These are phyloP conservation scores for Marisa cornuarietis DNA, from an alignment of 1,140 invertebrate species.

Conservation along the genomic window DNA sequence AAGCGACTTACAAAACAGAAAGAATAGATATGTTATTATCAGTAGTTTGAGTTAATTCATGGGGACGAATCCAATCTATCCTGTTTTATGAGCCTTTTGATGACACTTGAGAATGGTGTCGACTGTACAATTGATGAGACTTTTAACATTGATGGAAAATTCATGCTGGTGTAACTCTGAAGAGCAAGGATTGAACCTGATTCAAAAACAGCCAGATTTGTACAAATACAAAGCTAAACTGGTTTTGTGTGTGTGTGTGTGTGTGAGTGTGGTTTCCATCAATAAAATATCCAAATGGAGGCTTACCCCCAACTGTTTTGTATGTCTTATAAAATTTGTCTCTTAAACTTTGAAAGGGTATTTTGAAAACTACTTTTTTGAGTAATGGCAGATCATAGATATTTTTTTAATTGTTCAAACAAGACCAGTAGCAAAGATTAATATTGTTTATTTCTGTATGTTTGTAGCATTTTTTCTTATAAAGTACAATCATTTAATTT, in stretches of 20 bases:
- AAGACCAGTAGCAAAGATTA: too few species aligned
- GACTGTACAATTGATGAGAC: not conserved
- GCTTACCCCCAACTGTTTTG: too few species aligned
- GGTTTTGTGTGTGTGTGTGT: not conserved
- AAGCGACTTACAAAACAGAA: conserved; percentile 68
- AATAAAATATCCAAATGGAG: not conserved
- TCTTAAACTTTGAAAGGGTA: too few species aligned
- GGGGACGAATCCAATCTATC: not conserved
- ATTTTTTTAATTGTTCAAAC: too few species aligned
- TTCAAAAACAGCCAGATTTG: not conserved
- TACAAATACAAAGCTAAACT: not conserved
- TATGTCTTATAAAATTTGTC: too few species aligned
- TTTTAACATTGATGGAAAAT: not conserved
- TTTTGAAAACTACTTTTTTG: too few species aligned
- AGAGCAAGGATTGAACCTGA: not conserved
- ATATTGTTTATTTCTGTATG: too few species aligned
- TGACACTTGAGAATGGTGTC: not conserved
- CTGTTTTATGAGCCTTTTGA: not conserved
- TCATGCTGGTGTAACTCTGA: not conserved
- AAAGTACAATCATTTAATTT: too few species aligned
- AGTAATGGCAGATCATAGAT: too few species aligned
- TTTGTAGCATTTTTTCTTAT: too few species aligned
- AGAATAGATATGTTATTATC: conserved; percentile 15
- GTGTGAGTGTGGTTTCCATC: not conserved
- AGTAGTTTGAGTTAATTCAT: not conserved